Percentiles rank a stretch among this genome's conserved stretches.
Evolutionary conservation across 1,140 invertebrate genomes (phyloP).

Genomic region (Nomia melanderi): DNA sequence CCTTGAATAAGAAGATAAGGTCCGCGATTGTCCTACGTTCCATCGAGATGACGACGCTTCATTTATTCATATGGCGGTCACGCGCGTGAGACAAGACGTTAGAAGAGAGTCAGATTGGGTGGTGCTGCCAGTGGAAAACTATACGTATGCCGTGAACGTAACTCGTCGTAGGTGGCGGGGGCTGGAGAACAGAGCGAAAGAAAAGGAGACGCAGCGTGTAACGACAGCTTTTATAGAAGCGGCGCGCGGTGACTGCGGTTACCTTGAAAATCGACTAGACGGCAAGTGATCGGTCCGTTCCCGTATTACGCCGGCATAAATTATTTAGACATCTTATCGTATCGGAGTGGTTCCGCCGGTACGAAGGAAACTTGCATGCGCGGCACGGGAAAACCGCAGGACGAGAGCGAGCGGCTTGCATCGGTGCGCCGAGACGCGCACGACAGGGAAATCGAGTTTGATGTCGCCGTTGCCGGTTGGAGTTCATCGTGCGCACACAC

Average conservation of each 20-base stretch:
- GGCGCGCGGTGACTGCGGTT: neutral
- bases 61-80: slow-evolving; percentile 22
- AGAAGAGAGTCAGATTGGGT: neutral
- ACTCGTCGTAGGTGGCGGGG: neutral
- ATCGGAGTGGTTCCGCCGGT: too few species aligned
- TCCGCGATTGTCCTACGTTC: slow-evolving; percentile 18
- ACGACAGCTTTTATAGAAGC: too few species aligned
- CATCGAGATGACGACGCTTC: slow-evolving; percentile 22
- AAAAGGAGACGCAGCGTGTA: neutral
- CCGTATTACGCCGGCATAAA: neutral
- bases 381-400: slow-evolving; percentile 25
- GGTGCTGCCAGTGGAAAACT: too few species aligned
- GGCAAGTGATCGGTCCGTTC: neutral
- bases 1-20: slow-evolving; percentile 27
- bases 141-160: too few species aligned
- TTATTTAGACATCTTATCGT: neutral
- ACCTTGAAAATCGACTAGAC: slow-evolving; percentile 3
- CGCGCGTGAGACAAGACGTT: neutral
- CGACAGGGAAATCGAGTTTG: slow-evolving; percentile 36
- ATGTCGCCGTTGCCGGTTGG: slow-evolving; percentile 27
- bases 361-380: neutral
- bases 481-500: slow-evolving; percentile 58
- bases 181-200: neutral
- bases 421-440: neutral
- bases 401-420: neutral